Evolutionary conservation across 2,113 vertebrate species (phyloP).

Genomic region (Hypomesus transpacificus): DNA sequence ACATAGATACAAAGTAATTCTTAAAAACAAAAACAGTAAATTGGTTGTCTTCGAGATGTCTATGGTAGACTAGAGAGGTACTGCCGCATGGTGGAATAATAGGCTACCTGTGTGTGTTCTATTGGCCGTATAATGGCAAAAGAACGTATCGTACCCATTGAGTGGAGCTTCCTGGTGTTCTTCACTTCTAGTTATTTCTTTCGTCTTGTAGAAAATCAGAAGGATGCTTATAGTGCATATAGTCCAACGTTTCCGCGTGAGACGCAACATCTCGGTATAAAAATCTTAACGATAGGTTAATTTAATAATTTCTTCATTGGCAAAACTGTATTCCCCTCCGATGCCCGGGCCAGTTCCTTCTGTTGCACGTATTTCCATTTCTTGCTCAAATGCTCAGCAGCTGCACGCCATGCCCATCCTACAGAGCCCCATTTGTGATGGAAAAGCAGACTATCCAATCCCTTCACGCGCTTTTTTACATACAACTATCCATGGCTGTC

Average conservation of each 20-base stretch:
- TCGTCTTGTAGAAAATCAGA: conserved; percentile 86
- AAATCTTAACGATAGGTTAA: conserved; percentile 4
- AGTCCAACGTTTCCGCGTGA: conserved; percentile 81
- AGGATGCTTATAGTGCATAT: conserved; percentile 84
- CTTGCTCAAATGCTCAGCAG: conserved; percentile 42
- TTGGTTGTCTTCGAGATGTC: not conserved
- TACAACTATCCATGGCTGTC: conserved; percentile 14
- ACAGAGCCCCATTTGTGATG: conserved; percentile 28
- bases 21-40: conserved; percentile 9
- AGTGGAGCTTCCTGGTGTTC: conserved; percentile 76
- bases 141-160: conserved; percentile 66
- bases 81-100: not conserved
- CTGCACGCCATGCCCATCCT: conserved; percentile 30
- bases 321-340: conserved; percentile 12
- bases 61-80: not conserved
- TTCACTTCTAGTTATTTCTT: conserved; percentile 79
- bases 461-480: not conserved
- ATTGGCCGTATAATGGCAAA: conserved; percentile 19
- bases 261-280: conserved; percentile 74
- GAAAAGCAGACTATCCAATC: conserved; percentile 38
- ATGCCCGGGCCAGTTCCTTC: conserved; percentile 1
- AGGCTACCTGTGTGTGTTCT: not conserved
- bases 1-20: conserved; percentile 25
- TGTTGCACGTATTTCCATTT: conserved; percentile 36
- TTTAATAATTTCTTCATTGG: conserved; percentile 4